Conservation (phyloP, 2,797 vertebrate genomes). For the Enteromius paludinosus region DNA sequence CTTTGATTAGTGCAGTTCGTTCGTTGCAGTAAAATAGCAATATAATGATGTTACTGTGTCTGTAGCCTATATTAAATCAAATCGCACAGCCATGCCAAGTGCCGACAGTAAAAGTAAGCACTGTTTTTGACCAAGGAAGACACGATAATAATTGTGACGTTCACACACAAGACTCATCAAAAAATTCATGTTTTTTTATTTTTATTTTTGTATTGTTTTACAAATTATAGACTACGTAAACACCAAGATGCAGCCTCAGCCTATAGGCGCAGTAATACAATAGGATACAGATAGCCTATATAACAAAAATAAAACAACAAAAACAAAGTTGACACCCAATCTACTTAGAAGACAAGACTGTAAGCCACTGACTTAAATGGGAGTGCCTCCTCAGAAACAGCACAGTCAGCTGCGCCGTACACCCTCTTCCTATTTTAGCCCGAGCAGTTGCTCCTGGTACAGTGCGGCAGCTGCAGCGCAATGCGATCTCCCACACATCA, state of each 20-base stretch:
- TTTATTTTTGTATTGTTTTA: too few species aligned
- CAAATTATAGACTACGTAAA: background rate
- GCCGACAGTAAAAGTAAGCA: background rate
- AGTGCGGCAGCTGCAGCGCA: conserved; percentile 77
- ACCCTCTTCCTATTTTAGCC: conserved; percentile 87
- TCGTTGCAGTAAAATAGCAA: background rate
- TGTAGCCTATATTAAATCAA: background rate
- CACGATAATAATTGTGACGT: background rate
- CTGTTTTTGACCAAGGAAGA: background rate
- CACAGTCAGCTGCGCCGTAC: conserved; percentile 84
- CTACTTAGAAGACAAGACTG: conserved; percentile 38
- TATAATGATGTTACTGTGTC: background rate
- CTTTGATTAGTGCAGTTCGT: background rate
- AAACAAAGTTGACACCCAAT: conserved; percentile 52
- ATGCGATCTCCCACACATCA: conserved; percentile 70
- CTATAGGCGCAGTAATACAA: background rate
- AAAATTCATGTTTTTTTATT: too few species aligned
- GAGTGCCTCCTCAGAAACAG: conserved; percentile 75
- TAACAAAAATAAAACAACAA: background rate
- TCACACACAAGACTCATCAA: background rate
- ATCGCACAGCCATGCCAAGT: background rate
- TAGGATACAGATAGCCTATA: background rate
- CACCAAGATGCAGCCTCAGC: background rate
- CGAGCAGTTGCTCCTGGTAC: conserved; percentile 69
- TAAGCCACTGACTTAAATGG: conserved; percentile 73